Base-by-base conservation (phyloP, 2,888 invertebrate genomes). In the Octonoba sinensis region DNA sequence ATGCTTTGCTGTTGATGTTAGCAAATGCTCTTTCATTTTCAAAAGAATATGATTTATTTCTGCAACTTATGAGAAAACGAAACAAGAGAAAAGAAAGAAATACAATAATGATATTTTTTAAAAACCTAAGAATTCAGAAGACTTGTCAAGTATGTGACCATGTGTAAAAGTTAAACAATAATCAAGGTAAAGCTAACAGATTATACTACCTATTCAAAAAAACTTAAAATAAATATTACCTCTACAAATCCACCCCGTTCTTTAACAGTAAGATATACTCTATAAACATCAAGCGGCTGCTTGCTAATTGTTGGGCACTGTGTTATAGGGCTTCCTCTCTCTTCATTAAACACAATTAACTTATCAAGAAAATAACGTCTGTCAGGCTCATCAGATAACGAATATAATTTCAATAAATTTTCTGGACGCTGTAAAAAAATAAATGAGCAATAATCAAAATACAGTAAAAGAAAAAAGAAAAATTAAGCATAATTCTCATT, bases 181-280 rank as follows among this genome's bases (percentile, higher is more conserved):
- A 36, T 36, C 11, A 36, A 36, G 11, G 11, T 36, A 36, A 11
- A n/a, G n/a, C n/a, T n/a, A n/a, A 36, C 11, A 8, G 8, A 8
- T 2, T 36, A 36, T 11, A 36, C 8, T 8, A 54, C 4, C 8
- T 54, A 54, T 54, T 15, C 6, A 13, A 16, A 54, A 6, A 15
- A 54, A n/a, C 6, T 16, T 15, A 20, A 57, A 57, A 57, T 22
- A 27, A 15, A 36, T 24, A 36, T 24, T 49, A 75, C 98, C 94
- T 98, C 97, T 90, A 97, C 94, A 92, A 99, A 97, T 88, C 99
- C 99, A 88, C 98, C 98, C 88, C 96, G 93, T 88, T 97, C 97
- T 91, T 96, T 94, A 89, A 99, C 98, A 90, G 94, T 94, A 90
- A 95, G 92, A 91, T 99, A 99, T 87, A 99, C 93, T 88, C 95